Percentiles rank a stretch among this genome's conserved stretches.
Evolutionary conservation across 2,888 invertebrate species (phyloP).

Genomic region (Mesorhabditis sp.): DNA sequence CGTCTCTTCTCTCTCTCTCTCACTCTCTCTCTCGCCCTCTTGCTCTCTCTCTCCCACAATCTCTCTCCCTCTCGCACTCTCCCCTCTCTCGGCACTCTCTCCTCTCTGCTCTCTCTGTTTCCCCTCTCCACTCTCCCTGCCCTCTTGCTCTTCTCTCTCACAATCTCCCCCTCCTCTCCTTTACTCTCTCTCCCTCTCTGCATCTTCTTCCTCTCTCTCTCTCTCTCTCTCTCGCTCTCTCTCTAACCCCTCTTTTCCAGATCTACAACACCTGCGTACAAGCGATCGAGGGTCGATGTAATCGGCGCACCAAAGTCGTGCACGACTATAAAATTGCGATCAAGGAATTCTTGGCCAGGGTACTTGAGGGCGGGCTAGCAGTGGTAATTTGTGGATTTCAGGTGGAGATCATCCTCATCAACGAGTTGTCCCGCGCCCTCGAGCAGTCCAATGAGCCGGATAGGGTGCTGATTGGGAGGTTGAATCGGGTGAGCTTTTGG

Average conservation of each 20-base stretch:
- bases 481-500: constrained; percentile 29
- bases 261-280: constrained; percentile 29
- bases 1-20: constrained; percentile 17
- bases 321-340: constrained; percentile 42
- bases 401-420: constrained; percentile 38
- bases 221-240: neutral
- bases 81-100: neutral
- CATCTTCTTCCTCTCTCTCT: constrained; percentile 7
- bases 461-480: constrained; percentile 28
- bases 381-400: constrained; percentile 10
- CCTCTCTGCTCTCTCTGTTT: neutral
- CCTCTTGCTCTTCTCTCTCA: neutral
- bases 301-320: constrained; percentile 31
- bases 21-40: neutral
- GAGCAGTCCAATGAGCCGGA: constrained; percentile 40
- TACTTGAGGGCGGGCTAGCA: neutral
- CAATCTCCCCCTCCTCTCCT: constrained; percentile 7
- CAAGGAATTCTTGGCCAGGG: constrained; percentile 40
- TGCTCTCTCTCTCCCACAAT: constrained; percentile 13
- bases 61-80: neutral
- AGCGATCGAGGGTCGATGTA: constrained; percentile 40
- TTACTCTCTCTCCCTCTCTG: neutral
- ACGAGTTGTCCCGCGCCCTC: constrained; percentile 33
- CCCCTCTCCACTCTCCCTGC: constrained; percentile 9
- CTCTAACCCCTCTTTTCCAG: neutral